These are phyloP conservation scores for Gortyna flavago DNA, from an alignment of 2,888 invertebrate genomes.

Conservation along the genomic window DNA sequence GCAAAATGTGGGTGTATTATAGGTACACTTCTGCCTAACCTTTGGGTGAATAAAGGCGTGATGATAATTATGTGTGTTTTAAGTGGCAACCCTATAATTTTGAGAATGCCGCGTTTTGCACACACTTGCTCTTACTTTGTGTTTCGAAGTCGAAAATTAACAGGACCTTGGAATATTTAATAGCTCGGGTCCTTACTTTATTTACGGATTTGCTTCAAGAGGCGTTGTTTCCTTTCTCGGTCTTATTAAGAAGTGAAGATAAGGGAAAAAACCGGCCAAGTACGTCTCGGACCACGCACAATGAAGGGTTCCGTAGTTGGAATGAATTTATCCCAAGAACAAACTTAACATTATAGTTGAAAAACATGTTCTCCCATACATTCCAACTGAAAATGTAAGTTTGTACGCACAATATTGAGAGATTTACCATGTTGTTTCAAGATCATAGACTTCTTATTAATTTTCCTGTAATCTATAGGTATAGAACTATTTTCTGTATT, in stretches of 20 bases:
- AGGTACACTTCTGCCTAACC: neutral
- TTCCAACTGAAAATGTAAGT: too few species aligned
- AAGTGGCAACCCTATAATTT: conserved; percentile 59
- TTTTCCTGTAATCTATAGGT: too few species aligned
- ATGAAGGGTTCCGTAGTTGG: too few species aligned
- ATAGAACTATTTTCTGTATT: too few species aligned
- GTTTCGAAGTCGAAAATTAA: conserved; percentile 44
- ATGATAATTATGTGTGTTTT: neutral
- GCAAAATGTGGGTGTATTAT: neutral
- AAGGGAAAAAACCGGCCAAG: neutral
- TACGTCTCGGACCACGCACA: too few species aligned
- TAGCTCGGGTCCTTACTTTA: conserved; percentile 18
- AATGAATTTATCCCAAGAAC: too few species aligned
- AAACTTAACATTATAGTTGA: too few species aligned
- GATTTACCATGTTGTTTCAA: too few species aligned
- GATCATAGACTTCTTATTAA: too few species aligned
- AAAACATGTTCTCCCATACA: too few species aligned
- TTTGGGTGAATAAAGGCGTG: rapidly evolving
- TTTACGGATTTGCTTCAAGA: conserved; percentile 25
- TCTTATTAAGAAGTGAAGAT: neutral
- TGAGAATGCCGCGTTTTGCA: conserved; percentile 55
- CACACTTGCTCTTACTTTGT: conserved; percentile 49
- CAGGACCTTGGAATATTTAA: conserved; percentile 36
- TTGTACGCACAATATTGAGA: too few species aligned
- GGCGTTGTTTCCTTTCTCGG: conserved; percentile 12